phyloP scores from a whole-genome alignment of 2,113 vertebrate genomes.

The Bettongia penicillata region DNA sequence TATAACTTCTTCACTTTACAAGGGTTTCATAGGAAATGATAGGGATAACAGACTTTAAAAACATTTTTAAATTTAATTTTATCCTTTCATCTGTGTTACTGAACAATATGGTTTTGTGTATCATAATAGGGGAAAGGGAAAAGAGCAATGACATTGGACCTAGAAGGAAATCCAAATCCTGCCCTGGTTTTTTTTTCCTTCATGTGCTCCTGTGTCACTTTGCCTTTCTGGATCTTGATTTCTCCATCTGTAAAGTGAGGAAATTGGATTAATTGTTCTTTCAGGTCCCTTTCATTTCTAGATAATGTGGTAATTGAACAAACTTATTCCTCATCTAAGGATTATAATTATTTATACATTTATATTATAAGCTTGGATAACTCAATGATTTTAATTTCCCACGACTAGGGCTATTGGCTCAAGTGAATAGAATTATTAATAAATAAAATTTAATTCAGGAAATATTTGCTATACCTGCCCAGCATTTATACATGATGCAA shows the following conservation, averaged over 20 bases:
- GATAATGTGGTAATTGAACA: conserved; percentile 19
- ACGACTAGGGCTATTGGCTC: neutral
- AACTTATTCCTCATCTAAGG: conserved; percentile 56
- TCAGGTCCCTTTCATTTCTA: neutral
- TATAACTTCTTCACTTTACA: conserved; percentile 65
- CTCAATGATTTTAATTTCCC: conserved; percentile 42
- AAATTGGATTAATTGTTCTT: neutral
- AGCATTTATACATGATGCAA: neutral
- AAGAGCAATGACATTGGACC: neutral
- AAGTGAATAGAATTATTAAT: conserved; percentile 21
- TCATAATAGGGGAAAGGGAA: conserved; percentile 38
- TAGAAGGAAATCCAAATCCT: neutral
- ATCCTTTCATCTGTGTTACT: conserved; percentile 43
- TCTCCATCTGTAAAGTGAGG: neutral
- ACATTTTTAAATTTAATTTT: conserved; percentile 48
- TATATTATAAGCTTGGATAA: neutral
- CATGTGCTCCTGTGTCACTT: neutral
- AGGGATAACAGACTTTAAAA: conserved; percentile 46
- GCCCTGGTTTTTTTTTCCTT: neutral
- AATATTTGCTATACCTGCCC: conserved; percentile 7
- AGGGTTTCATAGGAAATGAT: conserved; percentile 63
- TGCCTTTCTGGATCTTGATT: neutral
- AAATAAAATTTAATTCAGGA: conserved; percentile 55
- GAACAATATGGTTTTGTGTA: conserved; percentile 5
- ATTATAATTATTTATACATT: neutral